These are phyloP conservation scores for Pogonognathellus flavescens DNA, from an alignment of 1,140 invertebrate genomes.

Conservation along the genomic window DNA sequence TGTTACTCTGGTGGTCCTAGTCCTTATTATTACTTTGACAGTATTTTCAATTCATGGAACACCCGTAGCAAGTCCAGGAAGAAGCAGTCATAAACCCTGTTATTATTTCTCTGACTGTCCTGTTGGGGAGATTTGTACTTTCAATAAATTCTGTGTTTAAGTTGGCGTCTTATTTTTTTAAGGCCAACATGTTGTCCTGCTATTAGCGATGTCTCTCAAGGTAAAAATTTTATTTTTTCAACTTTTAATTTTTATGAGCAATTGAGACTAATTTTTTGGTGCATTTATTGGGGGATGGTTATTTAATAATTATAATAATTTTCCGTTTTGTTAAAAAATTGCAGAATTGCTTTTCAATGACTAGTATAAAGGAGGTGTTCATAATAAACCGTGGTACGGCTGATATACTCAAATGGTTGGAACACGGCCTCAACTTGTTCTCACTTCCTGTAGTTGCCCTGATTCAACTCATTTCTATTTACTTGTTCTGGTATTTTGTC, in stretches of 20 bases:
- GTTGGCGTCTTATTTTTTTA: not conserved
- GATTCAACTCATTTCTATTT: constrained; percentile 16
- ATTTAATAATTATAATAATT: too few relatives aligned
- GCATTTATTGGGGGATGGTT: too few relatives aligned
- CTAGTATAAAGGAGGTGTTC: too few relatives aligned
- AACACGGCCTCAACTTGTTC: constrained; percentile 5
- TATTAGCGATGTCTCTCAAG: not conserved
- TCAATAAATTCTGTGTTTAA: constrained; percentile 36
- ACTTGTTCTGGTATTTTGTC: constrained; percentile 27
- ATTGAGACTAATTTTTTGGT: too few relatives aligned
- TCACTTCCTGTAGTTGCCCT: constrained; percentile 26
- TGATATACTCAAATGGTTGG: not conserved
- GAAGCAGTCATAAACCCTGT: constrained; percentile 15
- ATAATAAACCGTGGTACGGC: too few relatives aligned
- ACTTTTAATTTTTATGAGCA: too few relatives aligned
- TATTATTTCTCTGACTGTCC: constrained; percentile 37
- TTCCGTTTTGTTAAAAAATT: too few relatives aligned
- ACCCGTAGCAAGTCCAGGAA: not conserved
- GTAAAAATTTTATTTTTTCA: too few relatives aligned
- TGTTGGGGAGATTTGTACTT: constrained; percentile 9
- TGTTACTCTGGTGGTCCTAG: not conserved
- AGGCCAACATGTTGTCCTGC: too few relatives aligned
- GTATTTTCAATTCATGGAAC: not conserved
- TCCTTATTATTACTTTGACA: constrained; percentile 3
- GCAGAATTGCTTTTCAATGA: too few relatives aligned